Evolutionary conservation across 2,797 vertebrate genomes (phyloP), one percentile per base, ranked within the genome.

Genomic region (Dendrocincla tyrannina): DNA sequence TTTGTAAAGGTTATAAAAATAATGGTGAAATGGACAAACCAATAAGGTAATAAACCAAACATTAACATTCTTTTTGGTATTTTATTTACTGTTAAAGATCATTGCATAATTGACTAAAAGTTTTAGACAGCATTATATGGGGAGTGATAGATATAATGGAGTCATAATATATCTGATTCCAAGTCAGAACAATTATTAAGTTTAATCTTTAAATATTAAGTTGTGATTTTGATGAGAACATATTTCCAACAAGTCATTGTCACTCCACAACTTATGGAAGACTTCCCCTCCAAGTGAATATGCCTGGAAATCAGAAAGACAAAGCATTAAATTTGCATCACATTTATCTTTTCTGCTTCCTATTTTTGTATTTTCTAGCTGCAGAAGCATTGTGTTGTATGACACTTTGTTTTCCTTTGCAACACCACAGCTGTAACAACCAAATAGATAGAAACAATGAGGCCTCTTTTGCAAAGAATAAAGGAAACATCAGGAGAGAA

Each of bases 361-460:
- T 84, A 76, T 93, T 93, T 96, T 91, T 95, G 32, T 46, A 70
- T 59, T 79, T 81, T 94, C 93, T 86, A 75, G 76, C 88, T 76
- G 79, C 56, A 46, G 50, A 93, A 89, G 13, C 53, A 50, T 91
- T 95, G 90, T 79, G 69, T 93, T 79, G 27, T 62, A 76, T 66
- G 32, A 46, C n/a, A 66, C 23, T 91, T 88, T 83, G 68, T 94
- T 97, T 96, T 94, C 56, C 83, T 91, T 93, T 91, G 75, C 75
- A 94, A 60, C 68, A 96, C 81, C 89, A 63, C 93, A 95, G 89
- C 92, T 95, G 82, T 95, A 96, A 89, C 85, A 89, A 77, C 72
- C 62, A 94, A 95, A 95, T 93, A 94, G 77, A 91, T 47, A 90
- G 92, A 95, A 93, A 97, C 86, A 93, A 89, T 90, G 81, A 84